Base-by-base conservation (phyloP, 2,888 invertebrate species). In the Diabrotica balteata region DNA sequence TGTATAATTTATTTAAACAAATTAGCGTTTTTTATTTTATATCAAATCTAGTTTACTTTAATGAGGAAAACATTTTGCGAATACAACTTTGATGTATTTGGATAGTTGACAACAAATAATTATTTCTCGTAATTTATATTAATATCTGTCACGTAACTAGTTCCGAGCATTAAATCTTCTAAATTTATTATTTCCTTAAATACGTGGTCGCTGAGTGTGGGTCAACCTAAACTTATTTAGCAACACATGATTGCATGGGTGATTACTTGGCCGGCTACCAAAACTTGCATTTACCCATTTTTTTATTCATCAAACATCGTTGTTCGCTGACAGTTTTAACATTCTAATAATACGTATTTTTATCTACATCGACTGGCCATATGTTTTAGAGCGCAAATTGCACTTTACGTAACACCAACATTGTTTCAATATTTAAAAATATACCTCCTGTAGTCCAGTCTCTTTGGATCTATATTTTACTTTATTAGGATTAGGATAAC, bases 221-320 rank as follows among this genome's bases (percentile, higher is more conserved):
- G 49, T 46, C 42, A 63, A 42, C 55, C 55, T 63, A 49, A 63
- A 63, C 55, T 63, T 63, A 57, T 57, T 57, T 63, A 55, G 57
- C 52, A 51, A 51, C 43, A 62, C 55, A 55, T 63, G 49, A 63
- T 63, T 63, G 50, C 63, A 63, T 63, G 63, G 50, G 57, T 63
- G 63, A 57, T 50, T 44, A 55, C 44, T 62, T 68, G 68, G 68
- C 53, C 1, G 10, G 17, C 44, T 10, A 59, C 68, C 68, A 68
- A 65, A 55, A 51, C 55, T 53, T 68, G 62, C 65, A 68, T 65
- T 65, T 65, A 55, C 62, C 43, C 52, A 58, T 58, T 61, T 60
- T 49, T 61, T 59, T 62, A 65, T 68, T 65, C 68, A 65, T 57
- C 51, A 57, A 63, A 42, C 11, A 9, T 11, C 54, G 50, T 8